Evolutionary conservation across 2,113 vertebrate genomes (phyloP).

Genomic region (Coracopsis vasa): DNA sequence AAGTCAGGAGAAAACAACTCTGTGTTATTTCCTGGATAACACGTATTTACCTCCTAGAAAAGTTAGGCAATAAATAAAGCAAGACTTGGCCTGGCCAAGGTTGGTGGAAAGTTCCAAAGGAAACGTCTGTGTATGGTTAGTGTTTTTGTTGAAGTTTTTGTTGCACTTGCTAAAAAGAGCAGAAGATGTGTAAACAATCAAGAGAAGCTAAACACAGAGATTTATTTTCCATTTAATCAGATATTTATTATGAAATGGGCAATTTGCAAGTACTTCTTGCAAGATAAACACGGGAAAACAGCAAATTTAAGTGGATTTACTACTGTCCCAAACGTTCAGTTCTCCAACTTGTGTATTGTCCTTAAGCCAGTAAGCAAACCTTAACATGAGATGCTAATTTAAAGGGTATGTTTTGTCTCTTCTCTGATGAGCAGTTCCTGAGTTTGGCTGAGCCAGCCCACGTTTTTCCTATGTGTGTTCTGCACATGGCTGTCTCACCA

Average conservation of each 20-base stretch:
- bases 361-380: background rate
- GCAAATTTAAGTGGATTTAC: background rate
- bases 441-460: background rate
- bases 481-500: rapidly evolving
- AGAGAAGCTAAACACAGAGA: slow-evolving; percentile 24
- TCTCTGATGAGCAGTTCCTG: background rate
- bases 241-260: slow-evolving; percentile 1
- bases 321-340: background rate
- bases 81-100: background rate
- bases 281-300: background rate
- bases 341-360: background rate
- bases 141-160: slow-evolving; percentile 31
- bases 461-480: background rate
- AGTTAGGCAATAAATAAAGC: slow-evolving; percentile 18
- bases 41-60: background rate
- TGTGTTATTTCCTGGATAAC: slow-evolving; percentile 14
- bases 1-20: background rate
- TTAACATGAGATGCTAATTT: background rate
- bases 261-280: background rate
- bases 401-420: background rate
- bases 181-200: slow-evolving; percentile 34
- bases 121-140: background rate
- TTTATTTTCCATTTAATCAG: slow-evolving; percentile 47
- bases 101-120: slow-evolving; percentile 47
- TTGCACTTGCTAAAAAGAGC: slow-evolving; percentile 53